Percentiles rank a stretch among this genome's conserved stretches.
Evolutionary conservation across 23 tunicate genomes (phyloP).

Genomic region (Aplidium turbinatum): DNA sequence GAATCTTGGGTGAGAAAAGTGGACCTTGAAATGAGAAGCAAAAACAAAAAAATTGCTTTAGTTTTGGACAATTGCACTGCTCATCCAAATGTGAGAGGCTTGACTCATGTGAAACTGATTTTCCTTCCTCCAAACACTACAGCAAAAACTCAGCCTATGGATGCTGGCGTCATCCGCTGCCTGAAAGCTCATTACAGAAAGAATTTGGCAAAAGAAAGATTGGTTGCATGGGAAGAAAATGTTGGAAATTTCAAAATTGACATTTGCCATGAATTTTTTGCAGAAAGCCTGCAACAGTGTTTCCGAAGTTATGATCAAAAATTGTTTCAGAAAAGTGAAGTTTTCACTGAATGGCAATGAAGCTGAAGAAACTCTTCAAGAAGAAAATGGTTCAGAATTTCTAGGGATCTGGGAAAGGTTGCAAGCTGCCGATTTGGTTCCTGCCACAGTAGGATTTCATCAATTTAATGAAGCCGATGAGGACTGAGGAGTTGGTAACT

Average conservation of each 20-base stretch:
- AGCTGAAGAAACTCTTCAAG: neutral
- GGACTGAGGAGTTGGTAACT: no score
- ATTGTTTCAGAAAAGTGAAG: neutral
- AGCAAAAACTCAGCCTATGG: constrained; percentile 3
- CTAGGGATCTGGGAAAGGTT: constrained; percentile 5
- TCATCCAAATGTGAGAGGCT: neutral
- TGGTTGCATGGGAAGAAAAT: constrained; percentile 8
- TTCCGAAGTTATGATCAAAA: neutral
- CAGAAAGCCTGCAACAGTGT: neutral
- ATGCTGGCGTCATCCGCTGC: constrained; percentile 5
- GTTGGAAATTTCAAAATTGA: neutral
- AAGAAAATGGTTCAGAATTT: neutral
- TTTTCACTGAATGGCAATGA: neutral
- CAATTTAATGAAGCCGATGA: no score
- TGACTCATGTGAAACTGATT: constrained; percentile 7
- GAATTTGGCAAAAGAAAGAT: neutral
- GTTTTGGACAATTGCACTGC: constrained; percentile 14
- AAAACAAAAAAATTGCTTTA: constrained; percentile 12
- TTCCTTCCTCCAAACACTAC: constrained; percentile 31
- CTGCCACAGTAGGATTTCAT: no score
- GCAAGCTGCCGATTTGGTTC: constrained; percentile 5
- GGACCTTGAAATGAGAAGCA: constrained; percentile 6
- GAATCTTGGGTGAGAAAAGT: constrained; percentile 2
- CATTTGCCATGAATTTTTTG: constrained; percentile 13
- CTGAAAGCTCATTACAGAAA: constrained; percentile 21